Percentiles rank a stretch among this genome's conserved stretches.
Evolutionary conservation across 2,113 vertebrate species (phyloP).

Genomic region (Sminthopsis crassicaudata): DNA sequence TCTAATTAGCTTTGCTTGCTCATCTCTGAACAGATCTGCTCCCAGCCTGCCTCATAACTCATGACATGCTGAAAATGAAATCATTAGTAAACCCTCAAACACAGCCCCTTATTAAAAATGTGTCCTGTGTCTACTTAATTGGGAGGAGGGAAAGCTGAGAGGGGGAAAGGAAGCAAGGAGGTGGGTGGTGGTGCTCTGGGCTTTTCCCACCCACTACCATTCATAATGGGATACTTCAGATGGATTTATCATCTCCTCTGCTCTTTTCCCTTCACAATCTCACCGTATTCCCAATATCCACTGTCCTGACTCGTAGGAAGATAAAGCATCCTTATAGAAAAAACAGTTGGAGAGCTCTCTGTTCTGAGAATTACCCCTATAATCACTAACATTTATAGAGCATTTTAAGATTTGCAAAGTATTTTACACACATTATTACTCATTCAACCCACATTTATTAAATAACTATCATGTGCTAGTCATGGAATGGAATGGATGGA

Average conservation of each 20-base stretch:
- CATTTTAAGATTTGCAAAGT: not conserved
- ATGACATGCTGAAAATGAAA: constrained; percentile 65
- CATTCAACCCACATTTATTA: not conserved
- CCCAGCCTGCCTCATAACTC: constrained; percentile 65
- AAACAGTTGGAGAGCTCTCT: not conserved
- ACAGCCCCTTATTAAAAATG: constrained; percentile 52
- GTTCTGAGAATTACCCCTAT: not conserved
- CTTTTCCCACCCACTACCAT: not conserved
- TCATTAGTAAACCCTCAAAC: constrained; percentile 56
- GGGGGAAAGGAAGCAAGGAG: accelerated
- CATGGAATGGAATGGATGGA: not conserved
- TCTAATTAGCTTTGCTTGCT: constrained; percentile 71
- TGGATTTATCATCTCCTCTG: not conserved
- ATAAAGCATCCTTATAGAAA: not conserved
- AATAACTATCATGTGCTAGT: not conserved
- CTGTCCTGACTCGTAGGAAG: not conserved
- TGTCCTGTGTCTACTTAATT: constrained; percentile 63
- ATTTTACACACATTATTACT: not conserved
- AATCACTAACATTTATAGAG: not conserved
- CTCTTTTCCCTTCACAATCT: not conserved
- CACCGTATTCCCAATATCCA: not conserved
- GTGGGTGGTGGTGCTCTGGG: not conserved
- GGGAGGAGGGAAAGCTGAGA: constrained; percentile 47
- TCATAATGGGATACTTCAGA: not conserved
- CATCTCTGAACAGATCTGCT: not conserved